Conservation (phyloP, 1,140 invertebrate species). For the Zaprionus ornatus region DNA sequence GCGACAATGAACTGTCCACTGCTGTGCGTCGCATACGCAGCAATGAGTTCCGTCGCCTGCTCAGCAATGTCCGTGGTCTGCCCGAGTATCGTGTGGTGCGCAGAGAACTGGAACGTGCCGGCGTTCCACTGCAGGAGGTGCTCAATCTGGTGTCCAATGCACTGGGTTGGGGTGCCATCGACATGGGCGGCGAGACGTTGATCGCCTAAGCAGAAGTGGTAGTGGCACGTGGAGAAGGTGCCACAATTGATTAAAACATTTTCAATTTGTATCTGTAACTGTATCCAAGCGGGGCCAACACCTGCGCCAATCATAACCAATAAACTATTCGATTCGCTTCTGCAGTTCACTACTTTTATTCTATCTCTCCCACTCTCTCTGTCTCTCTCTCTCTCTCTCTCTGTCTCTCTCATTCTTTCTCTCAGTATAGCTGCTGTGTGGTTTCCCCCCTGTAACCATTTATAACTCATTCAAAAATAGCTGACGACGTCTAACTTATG, state of each 20-base stretch:
- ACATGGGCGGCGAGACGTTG: slow-evolving; percentile 48
- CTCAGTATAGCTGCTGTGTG: background rate
- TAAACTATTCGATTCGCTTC: background rate
- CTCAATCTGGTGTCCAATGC: slow-evolving; percentile 52
- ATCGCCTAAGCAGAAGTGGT: slow-evolving; percentile 20
- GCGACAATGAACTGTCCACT: slow-evolving; percentile 36
- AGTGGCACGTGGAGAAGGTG: background rate
- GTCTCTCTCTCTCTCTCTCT: background rate
- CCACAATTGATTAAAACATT: background rate
- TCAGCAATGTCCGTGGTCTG: slow-evolving; percentile 44
- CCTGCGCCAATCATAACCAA: background rate
- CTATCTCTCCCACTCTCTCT: background rate
- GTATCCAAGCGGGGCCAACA: background rate
- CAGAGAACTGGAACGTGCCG: slow-evolving; percentile 35
- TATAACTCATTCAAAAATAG: slow-evolving; percentile 52
- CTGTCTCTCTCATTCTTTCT: background rate
- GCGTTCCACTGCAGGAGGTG: slow-evolving; percentile 49
- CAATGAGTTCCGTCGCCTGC: slow-evolving; percentile 50
- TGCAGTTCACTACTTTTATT: background rate
- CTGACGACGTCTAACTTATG: slow-evolving; percentile 14
- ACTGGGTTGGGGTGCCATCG: slow-evolving; percentile 48
- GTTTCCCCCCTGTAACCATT: slow-evolving; percentile 3
- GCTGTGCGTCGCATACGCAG: slow-evolving; percentile 57
- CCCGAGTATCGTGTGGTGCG: slow-evolving; percentile 49
- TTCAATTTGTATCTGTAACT: background rate